Evolutionary conservation across 2,888 invertebrate species (phyloP), one percentile per base, ranked within the genome.

Genomic region (Synergus umbraculus): DNA sequence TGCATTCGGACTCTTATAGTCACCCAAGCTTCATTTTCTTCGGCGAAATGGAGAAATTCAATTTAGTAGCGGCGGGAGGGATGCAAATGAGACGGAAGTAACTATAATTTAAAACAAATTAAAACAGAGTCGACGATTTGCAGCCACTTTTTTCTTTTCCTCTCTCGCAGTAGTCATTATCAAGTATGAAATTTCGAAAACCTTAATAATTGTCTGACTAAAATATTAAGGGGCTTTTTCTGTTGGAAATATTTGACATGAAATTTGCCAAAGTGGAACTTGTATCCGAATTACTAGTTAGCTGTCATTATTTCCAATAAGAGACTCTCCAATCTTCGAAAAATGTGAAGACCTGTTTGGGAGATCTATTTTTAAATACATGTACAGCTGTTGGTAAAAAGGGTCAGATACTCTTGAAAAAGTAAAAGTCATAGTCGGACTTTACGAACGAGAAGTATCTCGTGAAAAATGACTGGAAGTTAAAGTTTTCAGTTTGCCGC

Each of bases 401-500:
- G 46, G 46, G 13, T 46, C 2, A 22, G 18, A 22, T 60, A 22
- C 60, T 60, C 60, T 60, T 22, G 10, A 60, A 60, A 60, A 9
- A 18, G 22, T 29, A 29, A 29, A 22, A 60, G 22, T 10, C 22
- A 18, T 60, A 60, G 60, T 4, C 46, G 18, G 69, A 41, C 46
- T 43, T 37, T 43, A 46, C 4, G 69, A 4, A 22, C 66, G 66
- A 9, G n/a, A 60, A 60, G 60, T 60, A 46, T 69, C 43, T 7
- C 69, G 69, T 43, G 69, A 69, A 69, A 69, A 69, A 37, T 46
- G 46, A 22, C 44, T 69, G 18, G 4, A 46, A 46, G 46, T 46
- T 69, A 69, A 69, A 69, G 43, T 69, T 43, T 13, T 5, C 43
- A 69, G 46, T 44, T 43, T 69, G 46, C 76, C 37, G 64, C 76